These are phyloP conservation scores for Thymelicus sylvestris DNA, from an alignment of 2,888 invertebrate species.

Conservation along the genomic window DNA sequence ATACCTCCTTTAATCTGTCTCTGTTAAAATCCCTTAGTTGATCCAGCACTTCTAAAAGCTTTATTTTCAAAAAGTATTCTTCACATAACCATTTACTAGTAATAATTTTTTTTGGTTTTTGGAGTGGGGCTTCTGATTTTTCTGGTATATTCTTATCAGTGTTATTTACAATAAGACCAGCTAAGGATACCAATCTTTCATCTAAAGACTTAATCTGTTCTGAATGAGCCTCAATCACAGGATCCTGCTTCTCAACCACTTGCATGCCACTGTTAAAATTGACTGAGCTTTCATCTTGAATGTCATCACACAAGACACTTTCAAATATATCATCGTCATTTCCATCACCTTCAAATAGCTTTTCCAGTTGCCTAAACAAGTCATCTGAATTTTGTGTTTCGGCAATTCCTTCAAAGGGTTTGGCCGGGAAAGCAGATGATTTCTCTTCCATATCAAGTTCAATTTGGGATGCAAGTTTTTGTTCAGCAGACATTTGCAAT, in stretches of 20 bases:
- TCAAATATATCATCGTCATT: conserved; percentile 78
- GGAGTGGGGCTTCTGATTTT: conserved; percentile 47
- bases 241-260: conserved; percentile 42
- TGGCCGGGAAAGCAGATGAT: neutral
- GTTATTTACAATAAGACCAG: conserved; percentile 57
- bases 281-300: conserved; percentile 49
- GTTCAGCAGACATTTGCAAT: conserved; percentile 4
- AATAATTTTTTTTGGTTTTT: conserved; percentile 49
- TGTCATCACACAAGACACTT: conserved; percentile 57
- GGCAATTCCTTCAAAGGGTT: neutral
- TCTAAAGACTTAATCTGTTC: conserved; percentile 67
- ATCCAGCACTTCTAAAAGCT: conserved; percentile 69
- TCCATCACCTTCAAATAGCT: conserved; percentile 70
- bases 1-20: conserved; percentile 52
- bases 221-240: conserved; percentile 58
- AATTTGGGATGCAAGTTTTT: neutral
- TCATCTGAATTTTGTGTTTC: conserved; percentile 67
- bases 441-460: neutral
- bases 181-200: conserved; percentile 65
- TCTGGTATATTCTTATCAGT: conserved; percentile 44
- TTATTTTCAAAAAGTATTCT: conserved; percentile 71
- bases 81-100: conserved; percentile 77
- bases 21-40: conserved; percentile 71
- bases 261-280: conserved; percentile 44
- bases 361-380: conserved; percentile 72